Evolutionary conservation across 2,888 invertebrate species (phyloP), one percentile per base, ranked within the genome.

Genomic region (Muscina levida): DNA sequence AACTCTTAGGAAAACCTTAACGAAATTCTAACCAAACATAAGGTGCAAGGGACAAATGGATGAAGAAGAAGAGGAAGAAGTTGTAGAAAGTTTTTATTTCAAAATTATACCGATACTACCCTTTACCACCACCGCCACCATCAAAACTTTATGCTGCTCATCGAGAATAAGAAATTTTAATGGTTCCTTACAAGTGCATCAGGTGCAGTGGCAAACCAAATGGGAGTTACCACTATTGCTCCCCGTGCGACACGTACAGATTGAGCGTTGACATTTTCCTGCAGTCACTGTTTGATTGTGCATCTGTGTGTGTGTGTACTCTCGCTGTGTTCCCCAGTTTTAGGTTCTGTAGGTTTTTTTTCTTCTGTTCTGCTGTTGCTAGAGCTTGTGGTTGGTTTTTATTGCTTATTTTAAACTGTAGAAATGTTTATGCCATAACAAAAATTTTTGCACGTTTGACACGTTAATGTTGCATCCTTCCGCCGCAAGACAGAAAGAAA

Each of bases 151-250:
- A 74, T 76, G 22, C 46, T 65, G 13, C 68, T 68, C 22, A 53
- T 77, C 67, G 62, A 56, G 77, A 44, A 81, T 77, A 81, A 67
- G 68, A 77, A 75, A 72, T 81, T 77, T 81, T 81, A 77, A 77
- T 81, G 81, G 77, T 81, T 77, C 67, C 74, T 72, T 77, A 75
- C 77, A 81, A 81, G 77, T 81, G 81, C 81, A 81, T 81, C 77
- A 81, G 81, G 81, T 81, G 81, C 74, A 74, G 71, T 74, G 67
- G 77, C 67, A 77, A 74, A 77, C 39, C 59, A 73, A 77, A 67
- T 81, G 65, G 68, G 53, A 42, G 53, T 73, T 65, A 11, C 44
- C 56, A 26, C 42, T 42, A 59, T 26, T 44, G 17, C 44, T 51
- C 15, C 44, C n/a, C 44, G 11, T 19, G 62, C 72, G 53, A 77